These are phyloP conservation scores for Atopsyche davidsoni DNA, from an alignment of 1,140 invertebrate species.

Conservation along the genomic window DNA sequence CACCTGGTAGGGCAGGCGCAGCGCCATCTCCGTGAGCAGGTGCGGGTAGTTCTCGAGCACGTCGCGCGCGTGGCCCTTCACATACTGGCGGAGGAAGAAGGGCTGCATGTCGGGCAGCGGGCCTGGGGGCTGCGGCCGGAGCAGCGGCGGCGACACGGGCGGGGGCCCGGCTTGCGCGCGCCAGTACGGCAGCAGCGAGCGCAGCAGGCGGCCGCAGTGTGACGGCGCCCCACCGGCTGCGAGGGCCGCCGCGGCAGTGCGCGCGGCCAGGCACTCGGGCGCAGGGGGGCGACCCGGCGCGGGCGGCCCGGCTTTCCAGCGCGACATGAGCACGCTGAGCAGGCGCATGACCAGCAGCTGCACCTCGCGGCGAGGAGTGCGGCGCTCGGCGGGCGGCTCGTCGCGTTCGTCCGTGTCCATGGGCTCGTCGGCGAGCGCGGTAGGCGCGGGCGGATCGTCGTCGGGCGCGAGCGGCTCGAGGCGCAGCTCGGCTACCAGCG, in stretches of 20 bases:
- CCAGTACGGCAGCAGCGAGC: slow-evolving; percentile 79
- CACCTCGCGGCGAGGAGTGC: slow-evolving; percentile 43
- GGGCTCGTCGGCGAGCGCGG: slow-evolving; percentile 2
- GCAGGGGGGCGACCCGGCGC: slow-evolving; percentile 27
- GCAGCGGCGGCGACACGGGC: slow-evolving; percentile 44
- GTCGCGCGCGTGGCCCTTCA: slow-evolving; percentile 85
- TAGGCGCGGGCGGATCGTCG: slow-evolving; percentile 5
- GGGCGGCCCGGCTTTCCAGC: slow-evolving; percentile 55
- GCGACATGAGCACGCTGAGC: slow-evolving; percentile 65
- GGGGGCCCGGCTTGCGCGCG: slow-evolving; percentile 11
- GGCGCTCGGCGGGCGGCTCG: slow-evolving; percentile 28
- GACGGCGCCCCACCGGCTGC: slow-evolving; percentile 72
- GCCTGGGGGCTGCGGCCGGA: slow-evolving; percentile 75
- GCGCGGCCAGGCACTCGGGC: slow-evolving; percentile 65
- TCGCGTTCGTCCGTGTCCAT: slow-evolving; percentile 2
- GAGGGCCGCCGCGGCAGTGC: slow-evolving; percentile 72
- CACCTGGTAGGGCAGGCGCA: slow-evolving; percentile 91
- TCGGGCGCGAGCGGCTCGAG: slow-evolving; percentile 52
- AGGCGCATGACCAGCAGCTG: slow-evolving; percentile 84
- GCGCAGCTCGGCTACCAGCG: slow-evolving; percentile 72
- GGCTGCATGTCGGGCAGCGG: slow-evolving; percentile 91
- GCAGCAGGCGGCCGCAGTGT: slow-evolving; percentile 76
- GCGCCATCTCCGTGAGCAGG: slow-evolving; percentile 89
- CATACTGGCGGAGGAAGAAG: slow-evolving; percentile 89
- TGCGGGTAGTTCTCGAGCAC: slow-evolving; percentile 92